Evolutionary conservation across 2,888 invertebrate genomes (phyloP), one percentile per base, ranked within the genome.

Genomic region (Lepidochrysops patricia): DNA sequence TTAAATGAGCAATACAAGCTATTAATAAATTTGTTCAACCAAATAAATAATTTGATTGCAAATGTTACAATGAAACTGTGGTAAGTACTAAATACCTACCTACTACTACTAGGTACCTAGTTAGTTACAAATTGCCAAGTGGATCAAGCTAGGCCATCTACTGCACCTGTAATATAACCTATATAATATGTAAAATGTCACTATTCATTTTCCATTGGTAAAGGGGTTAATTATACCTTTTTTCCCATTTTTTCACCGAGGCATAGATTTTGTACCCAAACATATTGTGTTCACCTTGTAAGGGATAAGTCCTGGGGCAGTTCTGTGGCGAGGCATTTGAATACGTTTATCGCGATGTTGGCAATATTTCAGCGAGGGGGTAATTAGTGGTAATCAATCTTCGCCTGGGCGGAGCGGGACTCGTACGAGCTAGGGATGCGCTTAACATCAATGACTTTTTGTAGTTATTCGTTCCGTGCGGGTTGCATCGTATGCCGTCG

Each of bases 321-420:
- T 43, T 19, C 43, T 43, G 43, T 19, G 13, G 9, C 19, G 7
- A 54, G 13, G 15, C 54, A 54, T 54, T 54, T 27, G 19, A 54
- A 54, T 52, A 35, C 52, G 52, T 67, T 63, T 66, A 67, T 66
- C 62, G 60, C 58, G 52, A 56, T 60, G 62, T 65, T 60, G 61
- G 72, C 70, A 73, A 78, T 80, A 76, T 77, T 80, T 79, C 72
- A 73, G 73, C 73, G 72, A 79, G 79, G 75, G 75, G 75, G 79
- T 83, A 88, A 88, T 89, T 88, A 87, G 80, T 71, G 70, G 86
- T 86, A 86, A 87, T 88, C 87, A 86, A 88, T 87, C 85, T 43
- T 84, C 73, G 71, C 75, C 77, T 76, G 83, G 82, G 66, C 76
- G 72, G 80, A 81, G 81, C 79, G 81, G 73, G 75, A 61, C 67